Base-by-base conservation (phyloP, 2,888 invertebrate genomes). In the Chaitophorus viminalis region DNA sequence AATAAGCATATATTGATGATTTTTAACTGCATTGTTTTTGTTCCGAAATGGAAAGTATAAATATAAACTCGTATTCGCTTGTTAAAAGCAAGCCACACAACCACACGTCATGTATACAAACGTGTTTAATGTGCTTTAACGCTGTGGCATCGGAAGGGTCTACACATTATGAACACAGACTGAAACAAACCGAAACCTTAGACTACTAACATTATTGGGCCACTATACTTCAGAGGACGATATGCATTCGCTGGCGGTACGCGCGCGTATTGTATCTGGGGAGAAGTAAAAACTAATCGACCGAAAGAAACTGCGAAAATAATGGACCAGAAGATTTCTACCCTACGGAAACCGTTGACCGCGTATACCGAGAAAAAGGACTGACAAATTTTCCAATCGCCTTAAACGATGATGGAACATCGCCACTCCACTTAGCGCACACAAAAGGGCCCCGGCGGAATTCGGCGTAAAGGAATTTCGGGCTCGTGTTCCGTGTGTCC, bases 341-440 rank as follows among this genome's bases (percentile, higher is more conserved):
- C 4, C 4, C 29, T 31, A 31, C 78, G 65, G 79, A 68, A 65
- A 79, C 8, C 25, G 39, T 39, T 36, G 60, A 36, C 78, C 78
- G 60, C 78, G 78, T 54, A n/a, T n/a, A 31, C 9, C 8, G 65
- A 46, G 76, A 65, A 65, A 68, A 68, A 46, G 17, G 33, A 21
- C 68, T 68, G 78, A 72, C 72, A 74, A 79, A 86, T 78, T 86
- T 86, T 36, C 78, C 86, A 74, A 79, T 78, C 68, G 54, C 60
- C 79, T 54, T 86, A 72, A 86, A 79, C 70, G 78, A 86, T 68
- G 78, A 74, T 31, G 79, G 60, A n/a, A 81, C 46, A 60, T 70
- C 78, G 31, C 31, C 79, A 74, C 87, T 86, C 78, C 78, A 86
- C 86, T 86, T 86, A 79, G 86, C 78, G 72, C 54, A 46, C 81